A percentile compares a stretch with the other conserved stretches of the same genome.
phyloP scores from a whole-genome alignment of 2,113 vertebrate species.

The Sphaerodactylus townsendi region DNA sequence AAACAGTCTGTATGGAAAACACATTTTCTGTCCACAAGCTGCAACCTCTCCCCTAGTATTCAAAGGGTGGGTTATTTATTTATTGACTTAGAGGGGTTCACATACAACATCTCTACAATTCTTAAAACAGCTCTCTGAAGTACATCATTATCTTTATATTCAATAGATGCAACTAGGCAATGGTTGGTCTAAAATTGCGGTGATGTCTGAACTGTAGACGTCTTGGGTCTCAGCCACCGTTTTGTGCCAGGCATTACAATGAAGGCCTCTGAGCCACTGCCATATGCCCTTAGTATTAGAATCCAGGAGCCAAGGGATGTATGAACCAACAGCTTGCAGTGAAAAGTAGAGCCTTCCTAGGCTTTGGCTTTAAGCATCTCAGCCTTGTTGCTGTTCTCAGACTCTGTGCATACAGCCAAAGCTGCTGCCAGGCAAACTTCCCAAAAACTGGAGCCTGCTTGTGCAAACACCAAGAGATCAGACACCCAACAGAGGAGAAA shows the following conservation, averaged over 20 bases:
- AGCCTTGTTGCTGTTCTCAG: slow-evolving; percentile 19
- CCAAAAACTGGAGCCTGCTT: slow-evolving; percentile 8
- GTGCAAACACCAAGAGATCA: slow-evolving; percentile 18
- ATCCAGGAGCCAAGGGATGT: neutral
- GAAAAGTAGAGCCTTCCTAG: neutral
- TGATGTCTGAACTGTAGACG: neutral
- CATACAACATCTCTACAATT: neutral
- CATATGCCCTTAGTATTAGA: neutral
- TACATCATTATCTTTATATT: neutral
- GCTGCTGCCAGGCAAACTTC: slow-evolving; percentile 27
- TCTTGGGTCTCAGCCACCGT: neutral
- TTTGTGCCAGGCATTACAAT: neutral
- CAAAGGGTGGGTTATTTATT: too few relatives aligned
- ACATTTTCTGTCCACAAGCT: too few relatives aligned
- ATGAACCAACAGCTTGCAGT: neutral
- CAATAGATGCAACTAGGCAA: neutral
- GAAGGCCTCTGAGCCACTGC: neutral
- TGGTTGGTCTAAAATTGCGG: neutral
- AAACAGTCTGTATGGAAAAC: too few relatives aligned
- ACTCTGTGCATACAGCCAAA: neutral
- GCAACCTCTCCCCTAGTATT: too few relatives aligned
- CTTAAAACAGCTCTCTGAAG: neutral
- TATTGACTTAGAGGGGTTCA: neutral
- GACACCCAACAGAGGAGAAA: neutral
- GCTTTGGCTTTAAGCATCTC: neutral